Evolutionary conservation across 1,140 invertebrate species (phyloP).

Genomic region (Eubasilissa regina): DNA sequence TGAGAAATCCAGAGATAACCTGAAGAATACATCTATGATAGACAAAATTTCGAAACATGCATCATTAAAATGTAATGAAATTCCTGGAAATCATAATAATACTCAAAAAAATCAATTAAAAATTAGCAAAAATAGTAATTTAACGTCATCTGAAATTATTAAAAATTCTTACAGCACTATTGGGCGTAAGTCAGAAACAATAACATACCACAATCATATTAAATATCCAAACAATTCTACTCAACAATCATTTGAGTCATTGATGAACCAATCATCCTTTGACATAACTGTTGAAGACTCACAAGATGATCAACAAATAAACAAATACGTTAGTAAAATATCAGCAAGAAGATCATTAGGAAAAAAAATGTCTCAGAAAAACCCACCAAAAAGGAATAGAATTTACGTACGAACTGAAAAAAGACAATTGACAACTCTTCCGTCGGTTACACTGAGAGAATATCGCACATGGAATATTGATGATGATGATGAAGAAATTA

Average conservation of each 20-base stretch:
- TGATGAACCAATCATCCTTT: slow-evolving; percentile 14
- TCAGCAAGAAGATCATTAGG: neutral
- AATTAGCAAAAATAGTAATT: too few relatives aligned
- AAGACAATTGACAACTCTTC: slow-evolving; percentile 27
- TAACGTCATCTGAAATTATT: too few relatives aligned
- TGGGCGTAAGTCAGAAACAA: neutral
- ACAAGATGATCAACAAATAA: neutral
- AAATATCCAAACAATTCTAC: slow-evolving; percentile 29
- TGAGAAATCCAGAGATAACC: too few relatives aligned
- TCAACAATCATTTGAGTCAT: slow-evolving; percentile 21
- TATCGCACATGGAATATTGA: slow-evolving; percentile 21
- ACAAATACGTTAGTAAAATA: neutral
- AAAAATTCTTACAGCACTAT: too few relatives aligned
- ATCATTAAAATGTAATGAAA: too few relatives aligned
- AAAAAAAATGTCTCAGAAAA: neutral
- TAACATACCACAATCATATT: neutral
- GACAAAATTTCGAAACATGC: too few relatives aligned
- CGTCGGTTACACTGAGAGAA: slow-evolving; percentile 17
- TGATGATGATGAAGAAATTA: slow-evolving; percentile 22
- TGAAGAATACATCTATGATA: too few relatives aligned
- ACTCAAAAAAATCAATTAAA: too few relatives aligned
- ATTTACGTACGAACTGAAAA: slow-evolving; percentile 8
- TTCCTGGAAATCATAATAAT: too few relatives aligned
- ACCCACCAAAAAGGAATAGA: slow-evolving; percentile 1
- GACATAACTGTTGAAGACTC: neutral